Base-by-base conservation (phyloP, 2,797 vertebrate genomes). In the Typhlichthys subterraneus region DNA sequence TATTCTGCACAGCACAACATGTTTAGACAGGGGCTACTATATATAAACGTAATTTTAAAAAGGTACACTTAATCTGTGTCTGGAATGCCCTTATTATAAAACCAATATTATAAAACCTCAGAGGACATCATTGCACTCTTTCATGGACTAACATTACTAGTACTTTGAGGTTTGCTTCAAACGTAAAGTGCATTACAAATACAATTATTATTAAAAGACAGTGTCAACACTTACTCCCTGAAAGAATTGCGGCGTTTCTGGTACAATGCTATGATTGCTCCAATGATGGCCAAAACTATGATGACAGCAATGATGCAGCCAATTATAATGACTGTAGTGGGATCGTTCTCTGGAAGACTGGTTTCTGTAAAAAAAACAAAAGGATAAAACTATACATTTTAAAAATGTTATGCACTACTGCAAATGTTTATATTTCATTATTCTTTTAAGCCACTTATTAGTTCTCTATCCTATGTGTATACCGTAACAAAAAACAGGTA, bases 271-370 rank as follows among this genome's bases (percentile, higher is more conserved):
- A 92, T 85, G 45, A 53, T 82, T 0, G 88, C 85, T 73, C 75
- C 84, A 23, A 93, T 87, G 77, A 92, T 76, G 63, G 90, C 88
- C 19, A 93, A 0, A 11, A 92, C 10, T 4, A 94, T 1, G 50
- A 94, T 76, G 59, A 84, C 84, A 12, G 82, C 91, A 1, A 93
- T 89, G 66, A 94, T 84, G 42, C 33, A 85, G 23, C 91, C 93
- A 9, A 93, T 90, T 70, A 94, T 89, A 53, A 12, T 77, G 67
- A 88, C 88, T 5, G 92, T 90, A 1, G 85, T 58, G 0, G 84
- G 0, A 2, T 89, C 90, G 9, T 76, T 84, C 58, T 23, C 63
- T 12, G 84, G 76, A 31, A 85, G 75, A 29, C 72, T 64, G 12
- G 55, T 82, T 0, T 7, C 92, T 93, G 74, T 29, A 29, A 65